Evolutionary conservation across 2,888 invertebrate species (phyloP), one percentile per base, ranked within the genome.

Genomic region (Drosophila monieri): DNA sequence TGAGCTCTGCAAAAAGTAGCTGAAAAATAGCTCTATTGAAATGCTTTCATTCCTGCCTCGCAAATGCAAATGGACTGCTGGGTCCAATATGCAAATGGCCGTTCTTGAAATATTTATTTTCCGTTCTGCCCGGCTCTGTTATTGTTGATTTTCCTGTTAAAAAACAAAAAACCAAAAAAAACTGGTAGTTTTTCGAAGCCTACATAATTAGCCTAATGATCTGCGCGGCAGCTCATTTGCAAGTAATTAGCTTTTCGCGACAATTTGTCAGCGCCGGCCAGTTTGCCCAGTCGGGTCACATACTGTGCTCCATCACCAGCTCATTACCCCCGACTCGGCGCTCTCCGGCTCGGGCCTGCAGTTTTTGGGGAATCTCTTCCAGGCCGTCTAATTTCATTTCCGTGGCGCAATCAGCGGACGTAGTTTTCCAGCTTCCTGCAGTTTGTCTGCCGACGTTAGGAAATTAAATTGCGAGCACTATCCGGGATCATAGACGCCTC

Each of bases 391-490:
- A 80, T 84, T 80, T 68, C 74, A 84, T 80, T 80, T 80, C 80
- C 85, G 78, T 47, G 57, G 49, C 57, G 65, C 71, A 71, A 71
- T 71, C 59, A 52, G 58, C 68, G 57, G 46, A 68, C 70, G 70
- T 65, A 81, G 64, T 73, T 78, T 76, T 73, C 60, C 55, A 62
- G 73, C 53, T 60, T 78, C 70, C 71, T 74, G 75, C 80, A 76
- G 47, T 65, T 57, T 30, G 49, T 55, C 25, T 54, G 51, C 53
- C 18, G 30, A 9, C 23, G 41, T 57, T 59, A 84, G 81, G 80
- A 80, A 80, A 84, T 80, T 84, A 80, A 78, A 76, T 74, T 84
- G 61, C 69, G 49, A 71, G 69, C 81, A 84, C 85, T 84, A 80
- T 80, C 85, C 80, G 85, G 80, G 58, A 61, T 53, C 70, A 12